Percentiles rank a stretch among this genome's conserved stretches.
These are phyloP conservation scores for Amniataba percoides DNA, from an alignment of 2,797 vertebrate genomes.

Conservation along the genomic window DNA sequence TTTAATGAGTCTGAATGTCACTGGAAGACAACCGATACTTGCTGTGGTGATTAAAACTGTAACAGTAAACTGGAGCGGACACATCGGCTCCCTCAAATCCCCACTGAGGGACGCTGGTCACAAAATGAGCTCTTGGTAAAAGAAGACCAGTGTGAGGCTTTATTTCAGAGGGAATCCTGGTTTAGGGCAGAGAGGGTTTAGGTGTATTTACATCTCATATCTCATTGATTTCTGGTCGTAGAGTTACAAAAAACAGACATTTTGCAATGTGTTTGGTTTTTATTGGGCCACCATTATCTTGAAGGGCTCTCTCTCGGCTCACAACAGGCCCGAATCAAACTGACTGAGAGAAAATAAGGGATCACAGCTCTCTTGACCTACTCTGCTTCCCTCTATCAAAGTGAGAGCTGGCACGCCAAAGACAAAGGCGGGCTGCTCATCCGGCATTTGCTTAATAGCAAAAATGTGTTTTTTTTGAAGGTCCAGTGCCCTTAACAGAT, in stretches of 20 bases:
- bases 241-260: background rate
- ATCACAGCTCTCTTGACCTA: slow-evolving; percentile 45
- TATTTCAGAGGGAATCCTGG: background rate
- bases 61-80: slow-evolving; percentile 29
- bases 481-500: slow-evolving; percentile 72
- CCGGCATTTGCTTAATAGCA: slow-evolving; percentile 56
- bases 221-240: background rate
- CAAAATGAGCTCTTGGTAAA: background rate
- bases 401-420: slow-evolving; percentile 3
- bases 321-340: slow-evolving; percentile 1
- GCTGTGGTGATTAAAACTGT: slow-evolving; percentile 52
- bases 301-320: slow-evolving; percentile 1
- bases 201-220: slow-evolving; percentile 13
- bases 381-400: slow-evolving; percentile 21
- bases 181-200: background rate
- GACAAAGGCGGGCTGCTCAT: slow-evolving; percentile 39
- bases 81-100: background rate
- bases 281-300: slow-evolving; percentile 25
- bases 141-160: background rate
- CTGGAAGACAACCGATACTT: slow-evolving; percentile 40
- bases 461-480: slow-evolving; percentile 75
- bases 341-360: slow-evolving; percentile 17
- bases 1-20: slow-evolving; percentile 61
- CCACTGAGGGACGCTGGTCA: background rate
- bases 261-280: slow-evolving; percentile 5